These are phyloP conservation scores for Byasa hedistus DNA, from an alignment of 2,888 invertebrate species.

Conservation along the genomic window DNA sequence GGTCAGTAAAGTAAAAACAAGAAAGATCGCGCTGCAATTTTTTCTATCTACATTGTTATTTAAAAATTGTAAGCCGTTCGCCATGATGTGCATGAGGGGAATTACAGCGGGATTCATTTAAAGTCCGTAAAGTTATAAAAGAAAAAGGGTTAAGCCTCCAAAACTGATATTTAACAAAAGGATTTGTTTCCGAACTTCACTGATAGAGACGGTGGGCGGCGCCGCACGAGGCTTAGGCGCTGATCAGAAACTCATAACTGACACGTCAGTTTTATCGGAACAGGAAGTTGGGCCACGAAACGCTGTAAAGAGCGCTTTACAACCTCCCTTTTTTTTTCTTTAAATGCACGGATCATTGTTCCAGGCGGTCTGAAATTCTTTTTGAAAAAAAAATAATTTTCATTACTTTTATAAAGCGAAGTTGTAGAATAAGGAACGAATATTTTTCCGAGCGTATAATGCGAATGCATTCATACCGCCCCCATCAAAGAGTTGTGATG, in stretches of 20 bases:
- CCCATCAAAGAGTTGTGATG: neutral
- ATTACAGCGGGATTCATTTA: slow-evolving; percentile 21
- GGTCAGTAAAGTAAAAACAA: slow-evolving; percentile 12
- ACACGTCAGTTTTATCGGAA: slow-evolving; percentile 72
- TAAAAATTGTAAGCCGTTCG: neutral
- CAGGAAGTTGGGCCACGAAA: slow-evolving; percentile 51
- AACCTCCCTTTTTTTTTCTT: slow-evolving; percentile 21
- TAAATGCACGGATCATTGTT: slow-evolving; percentile 16
- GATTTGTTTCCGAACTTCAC: slow-evolving; percentile 39
- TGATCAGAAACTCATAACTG: slow-evolving; percentile 71
- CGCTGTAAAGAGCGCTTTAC: slow-evolving; percentile 14
- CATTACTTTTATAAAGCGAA: neutral
- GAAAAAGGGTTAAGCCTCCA: slow-evolving; percentile 29
- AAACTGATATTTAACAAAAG: slow-evolving; percentile 31
- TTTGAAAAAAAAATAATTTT: slow-evolving; percentile 1
- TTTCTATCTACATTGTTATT: neutral
- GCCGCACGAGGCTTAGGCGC: slow-evolving; percentile 47
- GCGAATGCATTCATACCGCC: neutral
- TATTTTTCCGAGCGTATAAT: neutral
- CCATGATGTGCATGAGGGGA: slow-evolving; percentile 3
- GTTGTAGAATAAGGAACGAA: neutral
- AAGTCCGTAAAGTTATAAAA: slow-evolving; percentile 17
- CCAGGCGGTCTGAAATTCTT: slow-evolving; percentile 1
- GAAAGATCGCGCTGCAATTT: neutral
- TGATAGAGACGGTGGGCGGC: slow-evolving; percentile 50